These are phyloP conservation scores for Drosophila pectinifera DNA, from an alignment of 1,140 invertebrate genomes.

Conservation along the genomic window DNA sequence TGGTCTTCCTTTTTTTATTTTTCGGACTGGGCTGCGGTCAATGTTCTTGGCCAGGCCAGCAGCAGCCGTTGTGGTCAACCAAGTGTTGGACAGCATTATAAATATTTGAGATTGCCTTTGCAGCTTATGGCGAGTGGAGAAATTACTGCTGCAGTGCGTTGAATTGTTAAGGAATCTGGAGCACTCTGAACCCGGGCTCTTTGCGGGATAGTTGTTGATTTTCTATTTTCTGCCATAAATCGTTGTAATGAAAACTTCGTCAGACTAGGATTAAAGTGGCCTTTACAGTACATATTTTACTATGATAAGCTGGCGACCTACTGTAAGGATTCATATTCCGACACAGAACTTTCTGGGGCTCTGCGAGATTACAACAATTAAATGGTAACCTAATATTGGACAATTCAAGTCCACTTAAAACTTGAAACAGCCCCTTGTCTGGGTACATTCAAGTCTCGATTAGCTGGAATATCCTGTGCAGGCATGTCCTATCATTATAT, in stretches of 20 bases:
- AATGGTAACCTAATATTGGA: conserved; percentile 31
- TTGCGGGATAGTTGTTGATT: conserved; percentile 24
- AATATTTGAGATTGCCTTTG: conserved; percentile 54
- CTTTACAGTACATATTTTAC: background rate
- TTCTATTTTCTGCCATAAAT: conserved; percentile 19
- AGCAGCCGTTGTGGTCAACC: conserved; percentile 43
- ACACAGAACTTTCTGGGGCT: background rate
- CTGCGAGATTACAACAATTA: conserved; percentile 15
- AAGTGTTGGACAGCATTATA: conserved; percentile 58
- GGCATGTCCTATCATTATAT: conserved; percentile 53
- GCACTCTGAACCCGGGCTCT: conserved; percentile 15
- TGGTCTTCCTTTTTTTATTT: conserved; percentile 6
- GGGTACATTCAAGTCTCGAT: too few relatives aligned
- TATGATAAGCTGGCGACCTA: conserved; percentile 24
- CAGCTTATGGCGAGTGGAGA: conserved; percentile 40
- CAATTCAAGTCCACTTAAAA: conserved; percentile 35
- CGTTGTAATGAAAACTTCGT: conserved; percentile 19
- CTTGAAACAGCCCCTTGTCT: conserved; percentile 28
- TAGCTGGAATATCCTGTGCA: conserved; percentile 29
- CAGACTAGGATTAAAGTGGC: conserved; percentile 7
- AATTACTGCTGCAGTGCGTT: conserved; percentile 41
- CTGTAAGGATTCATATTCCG: background rate
- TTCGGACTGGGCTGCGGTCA: conserved; percentile 26
- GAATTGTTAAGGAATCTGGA: conserved; percentile 42
- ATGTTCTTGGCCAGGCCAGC: conserved; percentile 13